phyloP scores from a whole-genome alignment of 1,140 invertebrate genomes.

The Brachionus paranguensis region DNA sequence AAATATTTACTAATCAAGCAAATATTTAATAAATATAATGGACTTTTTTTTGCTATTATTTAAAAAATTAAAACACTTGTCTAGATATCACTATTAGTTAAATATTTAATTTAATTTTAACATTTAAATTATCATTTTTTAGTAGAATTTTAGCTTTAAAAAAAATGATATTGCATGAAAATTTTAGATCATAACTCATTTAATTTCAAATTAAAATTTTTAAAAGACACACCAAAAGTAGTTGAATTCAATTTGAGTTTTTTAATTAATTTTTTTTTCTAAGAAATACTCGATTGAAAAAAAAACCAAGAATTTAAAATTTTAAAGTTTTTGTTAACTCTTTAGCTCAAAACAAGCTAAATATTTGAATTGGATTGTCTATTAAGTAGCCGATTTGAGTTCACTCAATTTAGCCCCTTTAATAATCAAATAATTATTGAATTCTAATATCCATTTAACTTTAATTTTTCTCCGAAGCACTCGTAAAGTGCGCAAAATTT shows the following conservation, averaged over 20 bases:
- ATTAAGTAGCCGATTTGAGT: background rate
- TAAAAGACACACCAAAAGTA: no score
- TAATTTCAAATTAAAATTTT: no score
- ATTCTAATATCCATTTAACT: background rate
- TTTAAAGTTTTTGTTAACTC: no score
- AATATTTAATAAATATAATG: slow-evolving; percentile 16
- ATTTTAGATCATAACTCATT: no score
- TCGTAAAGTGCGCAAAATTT: background rate
- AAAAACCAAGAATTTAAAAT: no score
- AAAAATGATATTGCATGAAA: background rate
- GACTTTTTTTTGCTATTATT: background rate
- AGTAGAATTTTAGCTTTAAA: background rate
- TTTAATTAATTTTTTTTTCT: no score
- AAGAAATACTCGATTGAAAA: no score
- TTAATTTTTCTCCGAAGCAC: background rate
- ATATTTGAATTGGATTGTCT: background rate
- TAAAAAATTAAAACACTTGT: background rate
- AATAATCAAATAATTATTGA: background rate
- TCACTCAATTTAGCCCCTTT: background rate
- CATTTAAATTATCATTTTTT: background rate
- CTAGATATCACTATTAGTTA: background rate
- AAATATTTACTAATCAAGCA: background rate
- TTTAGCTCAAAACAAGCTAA: background rate
- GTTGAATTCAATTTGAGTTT: no score
- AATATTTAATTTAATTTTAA: background rate